These are phyloP conservation scores for Trachelipus rathkii DNA, from an alignment of 1,140 invertebrate species.

Conservation along the genomic window DNA sequence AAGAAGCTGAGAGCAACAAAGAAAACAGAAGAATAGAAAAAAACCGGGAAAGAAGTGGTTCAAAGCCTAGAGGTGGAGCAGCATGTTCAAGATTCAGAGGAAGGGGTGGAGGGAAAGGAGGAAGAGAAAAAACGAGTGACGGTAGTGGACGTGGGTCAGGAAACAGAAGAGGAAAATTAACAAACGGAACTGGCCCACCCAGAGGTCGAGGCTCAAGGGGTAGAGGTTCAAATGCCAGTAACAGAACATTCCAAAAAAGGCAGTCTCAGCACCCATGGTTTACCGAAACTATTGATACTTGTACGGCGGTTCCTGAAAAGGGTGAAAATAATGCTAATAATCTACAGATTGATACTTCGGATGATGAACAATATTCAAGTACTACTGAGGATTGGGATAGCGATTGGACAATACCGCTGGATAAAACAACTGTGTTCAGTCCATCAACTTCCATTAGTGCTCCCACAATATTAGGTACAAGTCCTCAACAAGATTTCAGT, in stretches of 20 bases:
- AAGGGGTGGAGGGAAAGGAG: background rate
- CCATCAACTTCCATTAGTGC: background rate
- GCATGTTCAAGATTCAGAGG: background rate
- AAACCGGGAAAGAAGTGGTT: background rate
- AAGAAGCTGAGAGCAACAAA: constrained; percentile 3
- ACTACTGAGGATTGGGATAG: constrained; percentile 41
- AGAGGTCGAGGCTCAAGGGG: background rate
- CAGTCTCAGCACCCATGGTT: background rate
- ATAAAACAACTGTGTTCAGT: constrained; percentile 42
- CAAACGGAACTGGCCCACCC: background rate
- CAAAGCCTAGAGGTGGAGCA: background rate
- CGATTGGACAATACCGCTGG: constrained; percentile 42
- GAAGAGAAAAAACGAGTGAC: background rate
- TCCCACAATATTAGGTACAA: background rate
- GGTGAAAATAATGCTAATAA: constrained; percentile 2
- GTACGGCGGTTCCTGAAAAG: background rate
- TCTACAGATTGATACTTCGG: background rate
- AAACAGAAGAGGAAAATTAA: background rate
- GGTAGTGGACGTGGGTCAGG: background rate
- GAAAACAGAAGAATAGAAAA: constrained; percentile 6
- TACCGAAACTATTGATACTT: background rate
- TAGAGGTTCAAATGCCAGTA: background rate
- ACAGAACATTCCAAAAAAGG: constrained; percentile 5
- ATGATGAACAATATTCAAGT: background rate
- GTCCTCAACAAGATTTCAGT: background rate